Evolutionary conservation across 1,140 invertebrate species (phyloP).

Genomic region (Diploscapter pachys): DNA sequence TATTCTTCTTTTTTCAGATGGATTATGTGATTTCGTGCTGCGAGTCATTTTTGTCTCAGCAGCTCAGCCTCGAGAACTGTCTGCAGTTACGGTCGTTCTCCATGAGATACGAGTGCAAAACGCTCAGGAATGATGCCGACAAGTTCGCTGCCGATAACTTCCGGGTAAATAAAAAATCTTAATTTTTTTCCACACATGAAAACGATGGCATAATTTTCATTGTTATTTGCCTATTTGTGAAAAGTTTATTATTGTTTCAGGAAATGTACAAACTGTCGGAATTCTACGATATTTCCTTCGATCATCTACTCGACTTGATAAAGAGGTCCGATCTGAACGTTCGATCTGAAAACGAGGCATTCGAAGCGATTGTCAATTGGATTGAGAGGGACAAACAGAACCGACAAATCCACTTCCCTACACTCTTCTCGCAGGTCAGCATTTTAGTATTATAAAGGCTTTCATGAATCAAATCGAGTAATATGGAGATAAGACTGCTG

Average conservation of each 20-base stretch:
- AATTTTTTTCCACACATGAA: background rate
- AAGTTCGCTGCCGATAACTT: slow-evolving; percentile 40
- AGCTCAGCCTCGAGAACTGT: slow-evolving; percentile 36
- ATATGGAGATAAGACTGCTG: too few species aligned
- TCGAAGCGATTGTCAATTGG: slow-evolving; percentile 34
- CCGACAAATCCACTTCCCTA: slow-evolving; percentile 14
- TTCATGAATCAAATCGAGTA: too few species aligned
- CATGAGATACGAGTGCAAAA: slow-evolving; percentile 37
- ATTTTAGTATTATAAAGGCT: background rate
- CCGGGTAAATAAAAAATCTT: slow-evolving; percentile 8
- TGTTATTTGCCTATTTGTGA: background rate
- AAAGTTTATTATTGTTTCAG: background rate
- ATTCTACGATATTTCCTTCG: slow-evolving; percentile 32
- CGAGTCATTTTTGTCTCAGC: slow-evolving; percentile 35
- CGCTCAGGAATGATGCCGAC: slow-evolving; percentile 31
- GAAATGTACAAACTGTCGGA: slow-evolving; percentile 30
- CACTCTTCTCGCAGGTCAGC: slow-evolving; percentile 22
- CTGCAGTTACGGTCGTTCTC: slow-evolving; percentile 36
- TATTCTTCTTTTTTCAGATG: slow-evolving; percentile 24
- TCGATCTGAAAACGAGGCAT: slow-evolving; percentile 35
- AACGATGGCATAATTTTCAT: too few species aligned
- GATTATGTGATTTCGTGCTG: slow-evolving; percentile 35
- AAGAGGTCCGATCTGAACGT: slow-evolving; percentile 37
- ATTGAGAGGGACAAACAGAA: slow-evolving; percentile 12
- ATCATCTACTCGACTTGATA: slow-evolving; percentile 32